These are phyloP conservation scores for Hartigia nigra DNA, from an alignment of 2,888 invertebrate genomes.

Conservation along the genomic window DNA sequence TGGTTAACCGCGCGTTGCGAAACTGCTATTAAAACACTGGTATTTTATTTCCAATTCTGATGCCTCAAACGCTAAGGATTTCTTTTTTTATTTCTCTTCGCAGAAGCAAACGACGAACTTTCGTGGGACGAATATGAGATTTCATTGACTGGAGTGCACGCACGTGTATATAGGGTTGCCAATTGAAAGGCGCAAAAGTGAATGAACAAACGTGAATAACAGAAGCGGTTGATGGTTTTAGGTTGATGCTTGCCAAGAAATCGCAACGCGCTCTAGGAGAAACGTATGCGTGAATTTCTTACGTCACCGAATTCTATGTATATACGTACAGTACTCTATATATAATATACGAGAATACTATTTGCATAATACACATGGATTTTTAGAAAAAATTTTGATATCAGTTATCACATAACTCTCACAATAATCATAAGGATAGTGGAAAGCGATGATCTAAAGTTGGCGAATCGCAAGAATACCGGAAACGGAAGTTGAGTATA, in stretches of 20 bases:
- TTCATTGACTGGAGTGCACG: neutral
- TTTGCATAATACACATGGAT: neutral
- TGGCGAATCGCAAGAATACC: neutral
- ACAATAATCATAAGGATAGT: neutral
- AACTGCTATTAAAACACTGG: neutral
- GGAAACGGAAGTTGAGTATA: neutral
- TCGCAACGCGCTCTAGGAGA: too few relatives aligned
- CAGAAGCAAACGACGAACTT: neutral
- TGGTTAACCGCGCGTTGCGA: slow-evolving; percentile 50
- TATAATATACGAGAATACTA: neutral
- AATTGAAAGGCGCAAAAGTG: slow-evolving; percentile 8
- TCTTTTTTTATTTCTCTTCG: slow-evolving; percentile 11
- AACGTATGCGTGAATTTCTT: neutral
- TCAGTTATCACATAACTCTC: neutral
- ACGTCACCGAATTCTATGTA: neutral
- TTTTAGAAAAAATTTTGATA: neutral
- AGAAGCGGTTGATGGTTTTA: slow-evolving; percentile 9
- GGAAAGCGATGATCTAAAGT: neutral
- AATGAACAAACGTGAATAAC: slow-evolving; percentile 20
- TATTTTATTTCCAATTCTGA: neutral
- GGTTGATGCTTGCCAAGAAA: neutral
- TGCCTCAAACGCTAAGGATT: neutral
- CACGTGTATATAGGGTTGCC: neutral
- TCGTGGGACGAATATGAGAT: neutral
- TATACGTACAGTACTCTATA: neutral